phyloP scores from a whole-genome alignment of 2,113 vertebrate species.

The Furnarius figulus region DNA sequence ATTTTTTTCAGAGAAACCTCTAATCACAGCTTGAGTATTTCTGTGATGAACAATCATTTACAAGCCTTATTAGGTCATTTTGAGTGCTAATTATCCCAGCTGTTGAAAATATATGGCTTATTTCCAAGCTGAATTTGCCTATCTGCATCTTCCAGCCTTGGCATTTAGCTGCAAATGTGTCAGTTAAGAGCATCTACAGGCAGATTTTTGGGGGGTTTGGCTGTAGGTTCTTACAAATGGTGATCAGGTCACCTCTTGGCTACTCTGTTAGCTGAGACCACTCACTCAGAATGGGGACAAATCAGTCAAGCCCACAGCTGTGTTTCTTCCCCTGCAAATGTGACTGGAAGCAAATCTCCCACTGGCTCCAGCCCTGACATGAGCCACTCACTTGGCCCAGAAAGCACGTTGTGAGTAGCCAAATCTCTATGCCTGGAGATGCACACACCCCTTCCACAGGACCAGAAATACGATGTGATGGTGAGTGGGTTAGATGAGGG shows the following conservation, averaged over 20 bases:
- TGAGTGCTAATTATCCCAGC: not conserved
- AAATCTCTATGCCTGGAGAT: not conserved
- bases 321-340: not conserved
- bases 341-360: not conserved
- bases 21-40: not conserved
- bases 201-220: not conserved
- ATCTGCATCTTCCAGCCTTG: not conserved
- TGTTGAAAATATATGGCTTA: not conserved
- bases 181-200: not conserved
- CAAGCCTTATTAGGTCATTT: not conserved
- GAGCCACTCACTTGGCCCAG: not conserved
- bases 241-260: not conserved
- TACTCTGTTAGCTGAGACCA: not conserved
- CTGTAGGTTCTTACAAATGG: not conserved
- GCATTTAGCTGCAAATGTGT: not conserved
- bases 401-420: not conserved
- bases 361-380: not conserved
- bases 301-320: not conserved
- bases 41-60: not conserved
- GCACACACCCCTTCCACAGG: not conserved
- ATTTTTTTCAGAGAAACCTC: not conserved
- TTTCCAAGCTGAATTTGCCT: slow-evolving; percentile 8
- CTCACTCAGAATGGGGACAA: not conserved
- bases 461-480: not conserved
- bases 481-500: not conserved